A percentile compares a stretch with the other conserved stretches of the same genome.
Evolutionary conservation across 2,797 vertebrate species (phyloP).

Genomic region (Oreochromis mossambicus): DNA sequence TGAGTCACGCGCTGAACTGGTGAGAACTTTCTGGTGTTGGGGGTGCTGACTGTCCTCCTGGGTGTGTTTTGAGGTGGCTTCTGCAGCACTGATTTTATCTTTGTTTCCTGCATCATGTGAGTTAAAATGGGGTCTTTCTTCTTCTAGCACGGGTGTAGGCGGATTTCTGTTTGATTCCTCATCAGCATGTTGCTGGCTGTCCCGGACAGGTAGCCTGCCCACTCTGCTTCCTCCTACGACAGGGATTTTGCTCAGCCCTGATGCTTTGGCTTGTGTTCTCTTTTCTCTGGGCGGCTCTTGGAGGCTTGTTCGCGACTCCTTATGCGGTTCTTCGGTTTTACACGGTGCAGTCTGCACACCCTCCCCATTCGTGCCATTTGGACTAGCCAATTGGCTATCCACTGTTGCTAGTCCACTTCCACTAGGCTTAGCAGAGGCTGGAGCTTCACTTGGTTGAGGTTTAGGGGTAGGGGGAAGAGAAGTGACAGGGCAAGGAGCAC

Average conservation of each 20-base stretch:
- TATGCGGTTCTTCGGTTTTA: constrained; percentile 62
- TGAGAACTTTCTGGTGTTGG: constrained; percentile 71
- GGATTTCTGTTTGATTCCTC: constrained; percentile 84
- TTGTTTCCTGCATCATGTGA: constrained; percentile 81
- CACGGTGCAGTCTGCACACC: constrained; percentile 73
- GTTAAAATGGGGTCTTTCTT: constrained; percentile 70
- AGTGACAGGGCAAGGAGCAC: neutral
- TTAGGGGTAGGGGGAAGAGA: constrained; percentile 12
- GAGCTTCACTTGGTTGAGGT: constrained; percentile 13
- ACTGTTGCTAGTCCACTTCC: constrained; percentile 73
- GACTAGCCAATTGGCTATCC: constrained; percentile 78
- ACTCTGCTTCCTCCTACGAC: constrained; percentile 74
- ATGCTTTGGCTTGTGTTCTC: constrained; percentile 71
- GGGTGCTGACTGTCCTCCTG: constrained; percentile 80
- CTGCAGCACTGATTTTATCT: constrained; percentile 72
- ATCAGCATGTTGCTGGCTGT: constrained; percentile 73
- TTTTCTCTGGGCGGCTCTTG: constrained; percentile 50
- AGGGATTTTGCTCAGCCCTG: constrained; percentile 84
- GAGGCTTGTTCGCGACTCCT: constrained; percentile 18
- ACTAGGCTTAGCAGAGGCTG: constrained; percentile 65
- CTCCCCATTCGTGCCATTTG: constrained; percentile 72
- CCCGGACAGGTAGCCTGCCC: constrained; percentile 72
- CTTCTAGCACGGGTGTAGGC: constrained; percentile 78
- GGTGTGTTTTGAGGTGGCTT: constrained; percentile 49
- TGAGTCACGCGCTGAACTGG: constrained; percentile 85